Evolutionary conservation across 2,888 invertebrate genomes (phyloP).

Genomic region (Lamellibrachia columna): DNA sequence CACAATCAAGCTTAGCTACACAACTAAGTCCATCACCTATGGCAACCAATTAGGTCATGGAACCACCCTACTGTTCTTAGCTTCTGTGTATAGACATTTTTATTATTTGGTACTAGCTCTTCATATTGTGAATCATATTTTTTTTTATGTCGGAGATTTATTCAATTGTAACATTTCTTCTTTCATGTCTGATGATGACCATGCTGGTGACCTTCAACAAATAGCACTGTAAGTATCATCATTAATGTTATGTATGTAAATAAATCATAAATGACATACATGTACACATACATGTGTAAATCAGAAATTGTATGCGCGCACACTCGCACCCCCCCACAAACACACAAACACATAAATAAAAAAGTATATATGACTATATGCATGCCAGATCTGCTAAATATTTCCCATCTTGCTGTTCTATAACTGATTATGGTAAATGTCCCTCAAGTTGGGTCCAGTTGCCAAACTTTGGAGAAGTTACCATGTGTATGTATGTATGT

Average conservation of each 20-base stretch:
- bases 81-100: neutral
- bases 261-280: neutral
- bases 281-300: neutral
- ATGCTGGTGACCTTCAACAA: neutral
- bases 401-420: too few species aligned
- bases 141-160: neutral
- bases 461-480: too few species aligned
- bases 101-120: neutral
- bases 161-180: neutral
- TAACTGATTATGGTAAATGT: too few species aligned
- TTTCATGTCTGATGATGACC: neutral
- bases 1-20: neutral
- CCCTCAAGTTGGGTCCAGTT: too few species aligned
- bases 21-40: too few species aligned
- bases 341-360: neutral
- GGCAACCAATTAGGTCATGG: too few species aligned
- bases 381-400: too few species aligned
- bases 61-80: neutral
- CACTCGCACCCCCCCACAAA: neutral
- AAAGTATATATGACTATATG: neutral
- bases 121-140: slow-evolving; percentile 18
- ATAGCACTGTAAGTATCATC: slow-evolving; percentile 20
- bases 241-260: neutral
- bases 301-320: neutral
- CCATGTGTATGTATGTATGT: too few species aligned